A percentile compares a stretch with the other conserved stretches of the same genome.
Conservation (phyloP, 2,113 vertebrate genomes). For the Nannobrachium achirus region DNA sequence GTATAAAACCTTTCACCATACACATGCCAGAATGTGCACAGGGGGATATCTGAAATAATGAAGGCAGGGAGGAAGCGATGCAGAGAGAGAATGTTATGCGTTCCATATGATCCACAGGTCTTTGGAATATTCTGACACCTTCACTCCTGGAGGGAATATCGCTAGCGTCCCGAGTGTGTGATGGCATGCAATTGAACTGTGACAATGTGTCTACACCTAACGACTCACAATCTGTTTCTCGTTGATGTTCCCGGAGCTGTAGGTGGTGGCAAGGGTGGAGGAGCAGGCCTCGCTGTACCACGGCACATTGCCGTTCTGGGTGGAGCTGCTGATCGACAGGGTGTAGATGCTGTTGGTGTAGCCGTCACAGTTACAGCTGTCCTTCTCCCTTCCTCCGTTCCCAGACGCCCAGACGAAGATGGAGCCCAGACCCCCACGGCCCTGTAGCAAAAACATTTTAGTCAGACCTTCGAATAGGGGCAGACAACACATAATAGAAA, state of each 20-base stretch:
- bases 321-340: constrained; percentile 89
- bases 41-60: neutral
- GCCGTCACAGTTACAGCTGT: constrained; percentile 92
- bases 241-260: constrained; percentile 88
- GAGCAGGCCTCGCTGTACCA: constrained; percentile 94
- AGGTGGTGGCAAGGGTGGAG: constrained; percentile 90
- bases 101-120: no score
- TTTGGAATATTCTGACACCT: no score
- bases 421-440: constrained; percentile 81
- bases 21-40: neutral
- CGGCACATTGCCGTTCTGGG: constrained; percentile 84
- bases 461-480: neutral
- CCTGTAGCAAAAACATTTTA: constrained; percentile 66
- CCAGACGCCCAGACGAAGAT: constrained; percentile 87
- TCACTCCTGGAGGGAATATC: no score
- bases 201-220: neutral
- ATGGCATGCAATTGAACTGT: no score
- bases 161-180: neutral
- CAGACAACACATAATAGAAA: neutral
- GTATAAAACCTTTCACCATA: neutral
- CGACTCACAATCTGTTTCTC: constrained; percentile 91
- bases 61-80: neutral
- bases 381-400: constrained; percentile 86
- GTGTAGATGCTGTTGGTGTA: constrained; percentile 95
- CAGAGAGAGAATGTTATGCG: neutral